Percentiles rank a stretch among this genome's conserved stretches.
phyloP scores from a whole-genome alignment of 1,140 invertebrate species.

The Dendroctonus ponderosae region DNA sequence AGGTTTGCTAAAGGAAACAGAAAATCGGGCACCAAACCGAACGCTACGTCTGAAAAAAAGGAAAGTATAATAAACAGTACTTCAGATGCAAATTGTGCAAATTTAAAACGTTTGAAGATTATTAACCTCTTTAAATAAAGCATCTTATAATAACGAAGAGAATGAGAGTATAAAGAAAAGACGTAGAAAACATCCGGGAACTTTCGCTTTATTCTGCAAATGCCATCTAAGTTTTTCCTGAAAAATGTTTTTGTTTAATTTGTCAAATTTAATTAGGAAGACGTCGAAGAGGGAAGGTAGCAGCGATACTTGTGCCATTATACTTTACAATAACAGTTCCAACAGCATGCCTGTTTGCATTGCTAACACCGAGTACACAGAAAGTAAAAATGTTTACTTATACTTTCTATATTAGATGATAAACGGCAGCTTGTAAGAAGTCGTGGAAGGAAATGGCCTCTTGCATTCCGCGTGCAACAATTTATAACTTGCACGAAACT shows the following conservation, averaged over 20 bases:
- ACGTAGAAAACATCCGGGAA: too few species aligned
- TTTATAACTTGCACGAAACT: background rate
- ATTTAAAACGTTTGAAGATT: too few species aligned
- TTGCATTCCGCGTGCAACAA: constrained; percentile 5
- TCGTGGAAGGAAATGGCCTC: constrained; percentile 10
- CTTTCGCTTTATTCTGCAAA: background rate
- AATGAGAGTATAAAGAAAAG: too few species aligned
- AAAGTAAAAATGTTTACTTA: constrained; percentile 46
- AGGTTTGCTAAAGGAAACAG: constrained; percentile 81
- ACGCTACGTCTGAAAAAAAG: constrained; percentile 51
- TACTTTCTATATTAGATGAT: constrained; percentile 46
- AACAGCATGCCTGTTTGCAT: constrained; percentile 40
- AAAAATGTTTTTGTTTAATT: constrained; percentile 29
- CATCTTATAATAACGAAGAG: too few species aligned
- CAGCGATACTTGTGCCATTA: constrained; percentile 23
- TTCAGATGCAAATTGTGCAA: too few species aligned
- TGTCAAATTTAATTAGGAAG: constrained; percentile 26
- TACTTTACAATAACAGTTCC: constrained; percentile 24
- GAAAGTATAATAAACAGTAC: background rate
- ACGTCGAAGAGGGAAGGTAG: constrained; percentile 6
- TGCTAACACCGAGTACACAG: constrained; percentile 40
- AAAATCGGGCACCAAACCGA: constrained; percentile 80
- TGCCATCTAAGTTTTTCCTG: constrained; percentile 11
- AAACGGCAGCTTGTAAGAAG: constrained; percentile 42
- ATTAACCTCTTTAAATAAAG: too few species aligned